Evolutionary conservation across 2,888 invertebrate genomes (phyloP), one percentile per base, ranked within the genome.

Genomic region (Pandemis cinnamomeana): DNA sequence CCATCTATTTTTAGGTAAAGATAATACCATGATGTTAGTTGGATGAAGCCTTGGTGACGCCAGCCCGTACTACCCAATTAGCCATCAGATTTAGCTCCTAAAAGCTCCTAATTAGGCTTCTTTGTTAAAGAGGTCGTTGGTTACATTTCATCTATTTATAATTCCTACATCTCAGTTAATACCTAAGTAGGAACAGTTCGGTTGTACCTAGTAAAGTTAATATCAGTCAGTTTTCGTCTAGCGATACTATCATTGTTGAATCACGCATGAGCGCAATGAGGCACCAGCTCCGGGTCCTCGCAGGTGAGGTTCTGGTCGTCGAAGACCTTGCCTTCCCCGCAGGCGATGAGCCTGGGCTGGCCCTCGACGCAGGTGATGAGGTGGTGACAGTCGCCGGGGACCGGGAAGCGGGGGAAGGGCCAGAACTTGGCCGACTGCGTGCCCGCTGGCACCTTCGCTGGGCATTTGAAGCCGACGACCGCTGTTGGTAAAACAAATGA

Each of bases 301-400:
- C 98, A 98, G 75, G 97, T 97, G 62, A 98, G 95, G 82, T 96
- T 96, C 78, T 96, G 95, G 84, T 98, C 97, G 82, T 98, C 98
- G 84, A 98, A 97, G 67, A 97, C 96, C 89, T 98, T 97, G 84
- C 96, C 98, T 80, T 98, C 97, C 6, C 97, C 98, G 85, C 98
- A 98, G 74, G 97, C 95, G 84, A 98, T 97, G 78, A 98, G 95
- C 76, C 98, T 96, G 5, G 98, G 98, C 88, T 97, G 96, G 42
- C 98, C 97, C 82, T 98, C 97, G 60, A 98, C 98, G 88, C 98
- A 98, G 76, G 98, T 98, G 89, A 98, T 98, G 78, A 98, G 95
- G 75, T 97, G 96, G 86, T 97, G 97, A 87, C 98, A 97, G 89
- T 98, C 98, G 15, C 97, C 97, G 62, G 97, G 97, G 11, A 98